Evolutionary conservation across 1,140 invertebrate genomes (phyloP), one percentile per base, ranked within the genome.

Genomic region (Eupeodes corollae): DNA sequence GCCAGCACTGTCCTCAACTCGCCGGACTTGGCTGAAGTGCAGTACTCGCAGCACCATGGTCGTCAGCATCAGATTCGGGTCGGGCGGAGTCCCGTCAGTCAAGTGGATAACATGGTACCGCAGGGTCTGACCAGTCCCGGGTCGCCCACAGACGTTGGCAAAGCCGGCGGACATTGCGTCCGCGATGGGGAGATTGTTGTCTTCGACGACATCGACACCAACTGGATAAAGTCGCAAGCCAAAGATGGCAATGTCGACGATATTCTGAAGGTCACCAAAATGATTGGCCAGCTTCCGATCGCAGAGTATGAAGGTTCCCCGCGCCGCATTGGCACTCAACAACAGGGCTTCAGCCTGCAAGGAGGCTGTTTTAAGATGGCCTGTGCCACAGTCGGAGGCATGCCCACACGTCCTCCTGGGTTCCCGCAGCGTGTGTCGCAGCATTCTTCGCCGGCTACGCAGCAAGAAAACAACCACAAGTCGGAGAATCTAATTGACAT

Each of bases 301-400:
- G 61, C 63, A 14, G 87, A 93, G 56, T 94, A 94, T 67, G 89
- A 91, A 52, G 89, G 88, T 16, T 92, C 89, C 33, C 91, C 90
- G 5, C 75, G 88, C 52, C 77, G 90, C 52, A 93, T 92, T 65
- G 89, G 88, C 3, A 63, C 58, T 53, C 56, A 51, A 30, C 39
- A 56, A 41, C 51, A 47, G 21, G 40, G 26, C 6, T 41, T 31
- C 14, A 26, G 31, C n/a, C 30, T 16, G 35, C 15, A 19, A 42
- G 13, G 11, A 12, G 15, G 34, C 10, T 42, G 38, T 14, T 26
- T 6, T 37, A 42, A 52, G 34, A 12, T 9, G n/a, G 14, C 32
- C 10, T 35, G 8, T 13, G n/a, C 45, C 2, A 15, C 19, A 15
- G 15, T 11, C 30, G 32, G 12, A 16, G 48, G 53, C 1, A 51